Conservation (phyloP, 2,797 vertebrate species). For the Myotis daubentonii region DNA sequence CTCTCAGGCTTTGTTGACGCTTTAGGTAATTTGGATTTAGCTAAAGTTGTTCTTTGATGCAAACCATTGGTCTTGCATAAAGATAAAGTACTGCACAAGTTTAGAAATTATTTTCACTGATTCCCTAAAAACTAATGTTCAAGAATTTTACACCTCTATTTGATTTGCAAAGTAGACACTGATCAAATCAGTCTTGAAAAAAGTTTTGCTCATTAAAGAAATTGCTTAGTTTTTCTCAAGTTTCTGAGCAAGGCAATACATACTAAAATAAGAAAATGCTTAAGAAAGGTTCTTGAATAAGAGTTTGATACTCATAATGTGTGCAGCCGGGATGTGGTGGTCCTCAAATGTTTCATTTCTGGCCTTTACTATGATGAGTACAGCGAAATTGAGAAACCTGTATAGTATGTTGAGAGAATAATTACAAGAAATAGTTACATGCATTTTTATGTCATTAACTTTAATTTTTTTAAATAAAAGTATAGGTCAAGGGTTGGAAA, state of each 20-base stretch:
- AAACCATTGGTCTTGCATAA: not conserved
- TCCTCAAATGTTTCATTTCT: not conserved
- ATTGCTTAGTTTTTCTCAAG: not conserved
- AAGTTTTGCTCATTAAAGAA: not conserved
- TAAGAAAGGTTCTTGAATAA: not conserved
- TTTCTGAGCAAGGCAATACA: not conserved
- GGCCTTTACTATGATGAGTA: not conserved
- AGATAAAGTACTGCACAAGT: too few species aligned
- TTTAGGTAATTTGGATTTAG: not conserved
- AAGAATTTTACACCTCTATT: not conserved
- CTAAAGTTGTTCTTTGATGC: not conserved
- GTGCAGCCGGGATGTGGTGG: rapidly evolving
- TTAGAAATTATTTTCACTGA: not conserved
- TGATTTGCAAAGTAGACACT: not conserved
- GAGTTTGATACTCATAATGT: not conserved
- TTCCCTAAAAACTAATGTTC: not conserved
- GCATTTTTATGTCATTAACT: not conserved
- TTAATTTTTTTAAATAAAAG: not conserved
- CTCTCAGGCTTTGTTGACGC: not conserved
- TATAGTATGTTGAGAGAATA: not conserved
- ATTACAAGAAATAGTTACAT: not conserved
- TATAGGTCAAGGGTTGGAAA: not conserved
- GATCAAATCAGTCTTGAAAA: not conserved
- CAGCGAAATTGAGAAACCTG: not conserved
- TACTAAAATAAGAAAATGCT: not conserved